These are phyloP conservation scores for Rhodophaea formosa DNA, from an alignment of 2,888 invertebrate genomes.

Conservation along the genomic window DNA sequence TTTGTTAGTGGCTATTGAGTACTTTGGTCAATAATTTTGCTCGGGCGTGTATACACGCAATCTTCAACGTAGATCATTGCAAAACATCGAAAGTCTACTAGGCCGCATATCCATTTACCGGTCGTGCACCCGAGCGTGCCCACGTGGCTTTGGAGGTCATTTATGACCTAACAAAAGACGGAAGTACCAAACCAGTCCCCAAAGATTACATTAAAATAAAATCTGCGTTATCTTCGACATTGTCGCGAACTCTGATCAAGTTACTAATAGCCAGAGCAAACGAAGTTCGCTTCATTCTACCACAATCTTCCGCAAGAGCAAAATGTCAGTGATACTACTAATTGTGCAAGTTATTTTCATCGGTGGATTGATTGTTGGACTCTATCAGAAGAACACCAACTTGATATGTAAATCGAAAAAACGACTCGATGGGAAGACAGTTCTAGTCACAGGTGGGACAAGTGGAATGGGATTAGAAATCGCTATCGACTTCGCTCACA, in stretches of 20 bases:
- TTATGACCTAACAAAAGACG: constrained; percentile 29
- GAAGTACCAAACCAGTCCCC: constrained; percentile 25
- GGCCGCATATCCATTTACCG: neutral
- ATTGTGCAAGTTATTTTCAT: constrained; percentile 6
- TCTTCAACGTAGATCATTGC: neutral
- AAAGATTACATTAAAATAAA: too few species aligned
- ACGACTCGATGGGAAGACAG: constrained; percentile 29
- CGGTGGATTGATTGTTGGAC: constrained; percentile 4
- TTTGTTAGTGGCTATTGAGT: too few species aligned
- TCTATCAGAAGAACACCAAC: constrained; percentile 27
- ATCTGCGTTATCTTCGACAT: neutral
- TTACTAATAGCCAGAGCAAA: neutral
- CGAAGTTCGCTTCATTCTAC: too few species aligned
- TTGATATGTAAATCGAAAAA: constrained; percentile 28
- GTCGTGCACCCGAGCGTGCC: constrained; percentile 1
- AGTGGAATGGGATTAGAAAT: constrained; percentile 31
- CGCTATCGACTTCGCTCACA: constrained; percentile 28
- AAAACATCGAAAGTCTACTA: constrained; percentile 7
- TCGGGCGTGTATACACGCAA: constrained; percentile 3
- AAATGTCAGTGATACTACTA: neutral
- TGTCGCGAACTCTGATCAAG: neutral
- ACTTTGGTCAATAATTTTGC: neutral
- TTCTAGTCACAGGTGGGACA: constrained; percentile 31
- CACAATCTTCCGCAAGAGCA: too few species aligned
- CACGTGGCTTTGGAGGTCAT: constrained; percentile 7